Conservation (phyloP, 1,140 invertebrate species). For the Camponotus pennsylvanicus region DNA sequence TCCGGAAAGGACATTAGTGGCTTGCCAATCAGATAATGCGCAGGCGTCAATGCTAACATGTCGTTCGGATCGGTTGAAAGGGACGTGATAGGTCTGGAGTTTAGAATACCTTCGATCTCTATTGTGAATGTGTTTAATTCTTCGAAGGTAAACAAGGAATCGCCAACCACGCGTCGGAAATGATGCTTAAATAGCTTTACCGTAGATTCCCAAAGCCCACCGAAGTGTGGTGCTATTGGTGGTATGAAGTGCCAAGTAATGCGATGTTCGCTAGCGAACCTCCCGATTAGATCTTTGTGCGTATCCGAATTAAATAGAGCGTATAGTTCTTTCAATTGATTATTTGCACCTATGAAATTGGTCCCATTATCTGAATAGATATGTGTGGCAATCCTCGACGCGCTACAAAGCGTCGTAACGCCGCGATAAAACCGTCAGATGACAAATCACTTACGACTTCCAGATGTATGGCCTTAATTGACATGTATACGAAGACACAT, state of each 20-base stretch:
- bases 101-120: background rate
- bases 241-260: background rate
- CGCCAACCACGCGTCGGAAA: background rate
- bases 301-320: background rate
- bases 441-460: no score
- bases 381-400: no score
- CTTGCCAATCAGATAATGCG: background rate
- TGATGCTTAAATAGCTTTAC: constrained; percentile 5
- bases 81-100: background rate
- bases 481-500: constrained; percentile 26
- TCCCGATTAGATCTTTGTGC: background rate
- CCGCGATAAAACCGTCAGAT: no score
- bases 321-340: no score
- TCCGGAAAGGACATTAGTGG: background rate
- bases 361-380: no score
- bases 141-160: background rate
- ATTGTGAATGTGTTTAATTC: background rate
- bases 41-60: background rate
- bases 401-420: no score
- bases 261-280: background rate
- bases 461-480: background rate
- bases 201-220: background rate
- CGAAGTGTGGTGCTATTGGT: background rate
- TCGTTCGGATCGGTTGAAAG: background rate
- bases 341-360: no score